Evolutionary conservation across 2,888 invertebrate species (phyloP), one percentile per base, ranked within the genome.

Genomic region (Eucera pruinosa): DNA sequence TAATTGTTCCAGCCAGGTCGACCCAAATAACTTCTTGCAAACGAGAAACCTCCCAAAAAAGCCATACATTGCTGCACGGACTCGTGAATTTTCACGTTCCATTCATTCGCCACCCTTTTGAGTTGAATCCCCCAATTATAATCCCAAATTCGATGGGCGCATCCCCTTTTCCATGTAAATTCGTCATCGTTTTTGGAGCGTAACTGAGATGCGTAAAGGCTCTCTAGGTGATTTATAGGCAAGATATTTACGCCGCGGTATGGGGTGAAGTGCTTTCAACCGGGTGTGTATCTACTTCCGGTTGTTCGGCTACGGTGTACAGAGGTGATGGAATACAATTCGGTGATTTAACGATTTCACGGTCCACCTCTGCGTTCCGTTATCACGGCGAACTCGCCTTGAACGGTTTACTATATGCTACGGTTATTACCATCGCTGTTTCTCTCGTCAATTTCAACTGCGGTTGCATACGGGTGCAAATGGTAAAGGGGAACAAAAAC

Each of bases 201-300:
- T 64, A 41, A 27, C 62, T 39, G 68, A 60, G 58, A 45, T 33
- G 60, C 55, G 25, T 25, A 67, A 58, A 68, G 54, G 48, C 72
- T 20, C 65, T 78, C 39, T 20, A 60, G 1, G 11, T 73, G 79
- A 78, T 78, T 78, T 68, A 68, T 65, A 67, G 36, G 54, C 47
- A 61, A 50, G 48, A 36, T 66, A 50, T 54, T 54, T 30, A 36
- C 15, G 54, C 55, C 25, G 45, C 47, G n/a, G 25, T 66, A 41
- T 47, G 58, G 48, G 79, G 61, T 79, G 60, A 79, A 79, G 65
- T 65, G 68, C 60, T 79, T 47, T 69, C 39, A 58, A 65, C 54
- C 50, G 64, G 47, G 58, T 39, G 62, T 70, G 61, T 48, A 62
- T 43, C 60, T 64, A 64, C 68, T 69, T 68, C 54, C 36, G 27